phyloP scores from a whole-genome alignment of 2,113 vertebrate species.

The Myodes glareolus region DNA sequence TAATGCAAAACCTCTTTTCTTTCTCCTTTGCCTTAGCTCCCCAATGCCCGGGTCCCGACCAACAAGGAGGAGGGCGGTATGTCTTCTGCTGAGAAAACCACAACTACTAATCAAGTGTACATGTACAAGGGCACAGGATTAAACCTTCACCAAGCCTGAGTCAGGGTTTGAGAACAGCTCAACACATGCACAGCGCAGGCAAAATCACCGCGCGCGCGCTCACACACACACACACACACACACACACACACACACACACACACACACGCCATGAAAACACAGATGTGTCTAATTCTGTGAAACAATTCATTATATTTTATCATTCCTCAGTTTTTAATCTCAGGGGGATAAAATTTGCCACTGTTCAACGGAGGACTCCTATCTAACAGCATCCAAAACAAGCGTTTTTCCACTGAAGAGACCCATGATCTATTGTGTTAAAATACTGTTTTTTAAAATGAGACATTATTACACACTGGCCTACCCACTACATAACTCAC shows the following conservation, averaged over 20 bases:
- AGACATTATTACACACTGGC: slow-evolving; percentile 1
- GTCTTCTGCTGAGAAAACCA: slow-evolving; percentile 96
- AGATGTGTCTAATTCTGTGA: slow-evolving; percentile 83
- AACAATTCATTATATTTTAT: slow-evolving; percentile 90
- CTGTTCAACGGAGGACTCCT: slow-evolving; percentile 79
- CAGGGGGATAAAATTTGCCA: slow-evolving; percentile 87
- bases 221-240: slow-evolving; percentile 24
- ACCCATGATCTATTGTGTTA: slow-evolving; percentile 49
- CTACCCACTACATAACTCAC: background rate
- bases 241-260: slow-evolving; percentile 62
- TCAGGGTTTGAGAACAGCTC: slow-evolving; percentile 88
- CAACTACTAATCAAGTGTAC: slow-evolving; percentile 96
- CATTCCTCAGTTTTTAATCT: slow-evolving; percentile 86
- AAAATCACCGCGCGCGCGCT: slow-evolving; percentile 73
- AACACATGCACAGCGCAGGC: slow-evolving; percentile 86
- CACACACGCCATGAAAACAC: slow-evolving; percentile 62
- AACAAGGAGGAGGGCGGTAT: slow-evolving; percentile 91
- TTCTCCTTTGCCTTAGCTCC: slow-evolving; percentile 93
- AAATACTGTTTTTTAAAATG: slow-evolving; percentile 31
- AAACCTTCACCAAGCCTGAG: slow-evolving; percentile 93
- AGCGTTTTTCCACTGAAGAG: slow-evolving; percentile 67
- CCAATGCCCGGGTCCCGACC: slow-evolving; percentile 92
- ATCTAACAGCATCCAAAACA: slow-evolving; percentile 79
- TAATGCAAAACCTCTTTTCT: slow-evolving; percentile 92
- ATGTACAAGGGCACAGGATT: slow-evolving; percentile 94